These are phyloP conservation scores for Phaethornis superciliosus DNA, from an alignment of 2,113 vertebrate genomes.

Conservation along the genomic window DNA sequence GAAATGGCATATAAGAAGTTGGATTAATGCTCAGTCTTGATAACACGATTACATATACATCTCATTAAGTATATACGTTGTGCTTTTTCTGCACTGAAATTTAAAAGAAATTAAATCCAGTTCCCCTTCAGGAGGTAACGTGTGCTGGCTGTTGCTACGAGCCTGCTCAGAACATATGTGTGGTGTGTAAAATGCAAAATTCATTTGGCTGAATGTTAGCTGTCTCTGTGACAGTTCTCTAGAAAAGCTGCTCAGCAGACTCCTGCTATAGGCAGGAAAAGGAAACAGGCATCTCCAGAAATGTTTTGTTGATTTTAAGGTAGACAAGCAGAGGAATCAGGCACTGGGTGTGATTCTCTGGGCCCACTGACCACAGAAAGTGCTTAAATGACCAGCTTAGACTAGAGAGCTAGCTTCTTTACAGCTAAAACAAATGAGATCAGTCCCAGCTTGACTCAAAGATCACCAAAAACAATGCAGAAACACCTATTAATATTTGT, in stretches of 20 bases:
- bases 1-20: background rate
- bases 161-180: background rate
- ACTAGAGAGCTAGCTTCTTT: background rate
- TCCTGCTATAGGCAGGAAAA: background rate
- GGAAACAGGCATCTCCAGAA: background rate
- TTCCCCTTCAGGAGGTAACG: background rate
- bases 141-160: background rate
- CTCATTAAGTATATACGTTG: background rate
- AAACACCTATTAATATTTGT: background rate
- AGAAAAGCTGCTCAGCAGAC: background rate
- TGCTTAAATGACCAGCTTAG: background rate
- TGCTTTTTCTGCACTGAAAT: background rate
- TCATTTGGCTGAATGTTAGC: background rate
- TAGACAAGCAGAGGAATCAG: background rate
- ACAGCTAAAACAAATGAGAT: background rate
- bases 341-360: background rate
- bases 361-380: background rate
- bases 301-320: background rate
- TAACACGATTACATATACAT: background rate
- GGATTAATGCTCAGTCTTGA: background rate
- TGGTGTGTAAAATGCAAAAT: background rate
- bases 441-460: background rate
- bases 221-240: fast-evolving
- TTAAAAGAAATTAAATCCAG: background rate
- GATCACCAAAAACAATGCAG: background rate